phyloP scores from a whole-genome alignment of 2,797 vertebrate genomes.

The Peromyscus attwateri region DNA sequence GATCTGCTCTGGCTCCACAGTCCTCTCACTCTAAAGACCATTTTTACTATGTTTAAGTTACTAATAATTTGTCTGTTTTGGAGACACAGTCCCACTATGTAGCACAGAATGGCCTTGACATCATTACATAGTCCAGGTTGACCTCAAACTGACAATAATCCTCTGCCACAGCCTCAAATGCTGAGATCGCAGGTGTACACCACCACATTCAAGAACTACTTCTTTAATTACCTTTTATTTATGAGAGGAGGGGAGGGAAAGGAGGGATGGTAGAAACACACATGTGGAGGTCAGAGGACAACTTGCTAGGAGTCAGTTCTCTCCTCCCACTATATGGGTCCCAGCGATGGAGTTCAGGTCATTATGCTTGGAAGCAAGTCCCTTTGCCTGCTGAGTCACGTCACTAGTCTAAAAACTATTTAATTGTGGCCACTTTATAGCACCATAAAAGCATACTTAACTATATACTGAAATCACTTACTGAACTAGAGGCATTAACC shows the following conservation, averaged over 20 bases:
- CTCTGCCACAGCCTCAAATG: background rate
- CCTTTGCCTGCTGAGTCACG: background rate
- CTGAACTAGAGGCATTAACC: slow-evolving; percentile 1
- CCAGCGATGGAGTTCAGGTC: background rate
- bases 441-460: slow-evolving; percentile 15
- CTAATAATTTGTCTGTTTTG: background rate
- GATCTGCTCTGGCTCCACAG: too few species aligned
- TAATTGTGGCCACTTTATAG: background rate
- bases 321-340: background rate
- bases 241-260: background rate
- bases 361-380: background rate
- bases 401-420: background rate
- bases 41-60: background rate
- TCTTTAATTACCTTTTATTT: background rate
- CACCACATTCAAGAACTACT: background rate
- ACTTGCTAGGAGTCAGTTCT: background rate
- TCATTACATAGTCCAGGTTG: background rate
- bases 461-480: background rate
- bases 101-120: background rate
- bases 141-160: background rate
- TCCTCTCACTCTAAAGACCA: background rate
- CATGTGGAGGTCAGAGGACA: background rate
- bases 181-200: background rate
- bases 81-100: background rate
- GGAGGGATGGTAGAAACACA: background rate